Base-by-base conservation (phyloP, 1,140 invertebrate genomes). In the Fopius arisanus region DNA sequence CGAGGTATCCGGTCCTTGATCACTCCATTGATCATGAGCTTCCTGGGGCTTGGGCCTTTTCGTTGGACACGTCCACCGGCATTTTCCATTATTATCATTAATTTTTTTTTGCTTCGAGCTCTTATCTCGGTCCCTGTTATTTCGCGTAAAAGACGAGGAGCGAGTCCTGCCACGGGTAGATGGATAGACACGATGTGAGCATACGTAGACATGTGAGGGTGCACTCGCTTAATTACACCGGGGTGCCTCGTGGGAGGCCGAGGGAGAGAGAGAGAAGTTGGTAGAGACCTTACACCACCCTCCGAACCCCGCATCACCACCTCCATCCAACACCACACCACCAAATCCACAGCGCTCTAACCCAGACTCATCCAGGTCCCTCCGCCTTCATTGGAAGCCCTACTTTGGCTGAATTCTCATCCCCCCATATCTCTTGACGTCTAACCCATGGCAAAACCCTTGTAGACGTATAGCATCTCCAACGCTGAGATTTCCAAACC, bases 151-250 rank as follows among this genome's bases (percentile, higher is more conserved):
- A 59, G 75, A 73, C 37, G 73, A 70, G 74, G 81, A 81, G 80
- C 80, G 77, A 80, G 77, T 12, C 77, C 79, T 80, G 80, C 77
- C 75, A 83, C 78, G 80, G 78, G 78, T 83, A 86, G 84, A 86
- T 81, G 82, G 83, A 86, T 86, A 85, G 82, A 84, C 76, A 79
- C 81, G 80, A 83, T 81, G 83, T 78, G 83, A 83, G 76, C 82
- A 81, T 87, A 86, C 80, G 82, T 86, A 86, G 82, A 84, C 85
- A 84, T 85, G 84, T 86, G 84, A 83, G 86, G 82, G 84, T 86
- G 86, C 85, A 87, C 84, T 87, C 86, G 86, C 86, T 87, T 87
- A 87, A 87, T 87, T 87, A 87, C 86, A 87, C 84, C 81, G 77
- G 78, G 75, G 78, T 31, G 78, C 79, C 86, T 85, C 86, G 80